phyloP scores from a whole-genome alignment of 2,113 vertebrate genomes.

The Thunnus thynnus region DNA sequence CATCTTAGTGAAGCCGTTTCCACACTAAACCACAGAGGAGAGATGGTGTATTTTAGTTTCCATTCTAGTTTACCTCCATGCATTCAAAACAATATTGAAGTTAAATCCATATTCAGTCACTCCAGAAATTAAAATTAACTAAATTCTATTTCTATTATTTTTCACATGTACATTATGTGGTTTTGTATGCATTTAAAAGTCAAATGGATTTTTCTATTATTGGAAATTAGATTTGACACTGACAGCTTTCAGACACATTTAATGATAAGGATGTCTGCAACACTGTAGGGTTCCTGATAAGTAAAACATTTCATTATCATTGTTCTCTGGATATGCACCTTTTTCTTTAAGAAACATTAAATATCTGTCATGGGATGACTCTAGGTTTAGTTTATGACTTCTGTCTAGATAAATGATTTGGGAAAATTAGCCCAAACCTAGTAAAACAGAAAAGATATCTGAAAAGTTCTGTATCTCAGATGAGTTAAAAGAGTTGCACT shows the following conservation, averaged over 20 bases:
- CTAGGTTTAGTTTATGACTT: not conserved
- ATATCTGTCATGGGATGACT: no score
- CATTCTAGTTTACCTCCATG: not conserved
- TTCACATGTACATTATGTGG: not conserved
- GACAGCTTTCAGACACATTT: no score
- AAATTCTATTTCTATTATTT: not conserved
- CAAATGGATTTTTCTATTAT: not conserved
- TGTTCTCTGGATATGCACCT: no score
- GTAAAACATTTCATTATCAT: no score
- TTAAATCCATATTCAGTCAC: not conserved
- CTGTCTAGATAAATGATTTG: not conserved
- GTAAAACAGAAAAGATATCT: not conserved
- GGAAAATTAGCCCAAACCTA: not conserved
- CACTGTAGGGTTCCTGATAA: no score
- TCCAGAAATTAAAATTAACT: no score
- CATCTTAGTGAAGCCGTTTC: slow-evolving; percentile 4
- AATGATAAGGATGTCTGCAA: no score
- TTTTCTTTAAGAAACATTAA: no score
- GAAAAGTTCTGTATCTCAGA: not conserved
- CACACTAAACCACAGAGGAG: not conserved
- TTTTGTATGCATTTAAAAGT: no score
- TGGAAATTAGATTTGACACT: not conserved
- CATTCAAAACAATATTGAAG: slow-evolving; percentile 4
- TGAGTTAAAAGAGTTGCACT: slow-evolving; percentile 9
- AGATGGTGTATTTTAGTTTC: not conserved